Evolutionary conservation across 2,113 vertebrate species (phyloP).

Genomic region (Cyanoderma ruficeps): DNA sequence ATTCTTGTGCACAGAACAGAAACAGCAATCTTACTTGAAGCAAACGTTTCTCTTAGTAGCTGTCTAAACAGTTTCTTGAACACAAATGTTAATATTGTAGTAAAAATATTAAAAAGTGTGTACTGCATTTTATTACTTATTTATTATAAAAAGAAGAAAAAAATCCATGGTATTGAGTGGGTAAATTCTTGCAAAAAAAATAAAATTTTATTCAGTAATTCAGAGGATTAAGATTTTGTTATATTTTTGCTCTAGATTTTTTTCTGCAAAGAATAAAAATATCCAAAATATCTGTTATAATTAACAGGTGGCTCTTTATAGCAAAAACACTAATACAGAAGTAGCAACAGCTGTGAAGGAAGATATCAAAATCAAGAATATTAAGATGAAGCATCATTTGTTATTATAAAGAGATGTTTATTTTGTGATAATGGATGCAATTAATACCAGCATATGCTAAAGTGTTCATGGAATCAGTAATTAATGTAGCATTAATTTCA

Average conservation of each 20-base stretch:
- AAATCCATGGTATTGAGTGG: background rate
- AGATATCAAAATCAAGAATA: constrained; percentile 49
- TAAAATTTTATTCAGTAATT: background rate
- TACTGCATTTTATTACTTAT: background rate
- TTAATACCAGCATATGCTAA: constrained; percentile 77
- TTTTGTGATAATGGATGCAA: constrained; percentile 74
- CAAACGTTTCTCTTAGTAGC: background rate
- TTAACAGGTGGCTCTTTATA: constrained; percentile 62
- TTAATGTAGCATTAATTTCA: constrained; percentile 72
- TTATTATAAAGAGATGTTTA: constrained; percentile 77
- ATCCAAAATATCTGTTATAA: constrained; percentile 40
- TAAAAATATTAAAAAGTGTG: background rate
- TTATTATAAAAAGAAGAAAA: background rate
- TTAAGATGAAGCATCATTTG: constrained; percentile 70
- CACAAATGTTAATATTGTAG: background rate
- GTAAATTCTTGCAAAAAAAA: background rate
- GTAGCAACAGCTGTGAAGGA: constrained; percentile 69
- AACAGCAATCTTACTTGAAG: background rate
- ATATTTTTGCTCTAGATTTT: background rate
- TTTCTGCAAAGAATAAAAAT: constrained; percentile 8
- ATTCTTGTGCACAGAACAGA: background rate
- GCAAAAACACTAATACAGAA: constrained; percentile 59
- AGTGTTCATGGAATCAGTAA: constrained; percentile 66
- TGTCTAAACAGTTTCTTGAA: background rate
- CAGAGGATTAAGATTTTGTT: background rate